Evolutionary conservation across 2,888 invertebrate species (phyloP).

Genomic region (Candidula unifasciata): DNA sequence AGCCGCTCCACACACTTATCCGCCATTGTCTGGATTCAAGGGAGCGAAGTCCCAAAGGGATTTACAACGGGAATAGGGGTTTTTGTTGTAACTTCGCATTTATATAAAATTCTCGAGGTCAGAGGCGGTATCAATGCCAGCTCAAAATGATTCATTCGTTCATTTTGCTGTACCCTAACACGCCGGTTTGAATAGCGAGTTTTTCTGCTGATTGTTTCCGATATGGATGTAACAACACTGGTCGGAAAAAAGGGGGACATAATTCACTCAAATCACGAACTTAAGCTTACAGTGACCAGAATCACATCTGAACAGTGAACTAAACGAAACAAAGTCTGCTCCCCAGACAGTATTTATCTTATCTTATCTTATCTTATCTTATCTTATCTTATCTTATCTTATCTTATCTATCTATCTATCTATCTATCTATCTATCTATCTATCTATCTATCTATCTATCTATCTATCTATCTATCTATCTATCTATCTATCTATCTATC

Average conservation of each 20-base stretch:
- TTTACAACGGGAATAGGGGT: neutral
- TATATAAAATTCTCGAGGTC: neutral
- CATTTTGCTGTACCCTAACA: neutral
- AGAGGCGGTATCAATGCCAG: neutral
- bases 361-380: no score
- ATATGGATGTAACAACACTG: no score
- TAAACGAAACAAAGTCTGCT: neutral
- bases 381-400: no score
- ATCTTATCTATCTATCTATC: no score
- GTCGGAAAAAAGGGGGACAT: neutral
- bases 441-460: no score
- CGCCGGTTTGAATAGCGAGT: neutral
- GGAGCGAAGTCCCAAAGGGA: slow-evolving; percentile 12
- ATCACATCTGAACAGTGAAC: neutral
- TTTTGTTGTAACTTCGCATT: neutral
- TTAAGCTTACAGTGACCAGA: neutral
- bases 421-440: no score
- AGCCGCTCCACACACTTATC: neutral
- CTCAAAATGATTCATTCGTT: neutral
- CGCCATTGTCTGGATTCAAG: neutral
- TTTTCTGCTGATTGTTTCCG: neutral
- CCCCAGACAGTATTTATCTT: no score
- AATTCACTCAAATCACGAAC: neutral
- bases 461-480: no score
- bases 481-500: no score